Evolutionary conservation across 2,797 vertebrate genomes (phyloP).

Genomic region (Gymnoscopelus braueri): DNA sequence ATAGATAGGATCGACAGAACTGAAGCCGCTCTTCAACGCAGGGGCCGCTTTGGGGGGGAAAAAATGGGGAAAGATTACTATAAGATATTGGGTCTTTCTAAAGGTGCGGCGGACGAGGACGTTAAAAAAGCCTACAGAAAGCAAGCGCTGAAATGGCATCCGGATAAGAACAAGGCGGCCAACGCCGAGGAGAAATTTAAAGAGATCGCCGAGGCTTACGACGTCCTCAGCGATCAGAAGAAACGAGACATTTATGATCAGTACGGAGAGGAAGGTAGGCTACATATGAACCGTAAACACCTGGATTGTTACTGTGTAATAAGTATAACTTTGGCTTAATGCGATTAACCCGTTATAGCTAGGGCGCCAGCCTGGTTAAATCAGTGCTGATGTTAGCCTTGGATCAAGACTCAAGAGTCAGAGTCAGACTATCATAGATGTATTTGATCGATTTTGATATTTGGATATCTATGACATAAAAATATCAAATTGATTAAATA

Average conservation of each 20-base stretch:
- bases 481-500: too few species aligned
- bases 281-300: too few species aligned
- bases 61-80: constrained; percentile 99
- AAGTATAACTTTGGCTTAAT: too few species aligned
- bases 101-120: constrained; percentile 95
- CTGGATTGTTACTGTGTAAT: too few species aligned
- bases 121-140: constrained; percentile 98
- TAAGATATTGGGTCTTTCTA: constrained; percentile 92
- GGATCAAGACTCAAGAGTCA: too few species aligned
- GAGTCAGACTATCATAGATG: too few species aligned
- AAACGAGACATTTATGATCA: constrained; percentile 98
- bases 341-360: too few species aligned
- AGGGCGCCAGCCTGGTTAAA: too few species aligned
- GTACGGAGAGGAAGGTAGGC: constrained; percentile 95
- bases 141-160: constrained; percentile 98
- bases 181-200: constrained; percentile 99
- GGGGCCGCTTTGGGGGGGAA: constrained; percentile 12
- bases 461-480: too few species aligned
- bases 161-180: constrained; percentile 97
- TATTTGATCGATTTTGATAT: too few species aligned
- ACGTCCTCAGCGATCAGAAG: constrained; percentile 97
- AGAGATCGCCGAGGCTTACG: constrained; percentile 97
- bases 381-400: too few species aligned
- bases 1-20: constrained; percentile 16
- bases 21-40: constrained; percentile 30